These are phyloP conservation scores for Siniperca scherzeri DNA, from an alignment of 2,797 vertebrate genomes.

Conservation along the genomic window DNA sequence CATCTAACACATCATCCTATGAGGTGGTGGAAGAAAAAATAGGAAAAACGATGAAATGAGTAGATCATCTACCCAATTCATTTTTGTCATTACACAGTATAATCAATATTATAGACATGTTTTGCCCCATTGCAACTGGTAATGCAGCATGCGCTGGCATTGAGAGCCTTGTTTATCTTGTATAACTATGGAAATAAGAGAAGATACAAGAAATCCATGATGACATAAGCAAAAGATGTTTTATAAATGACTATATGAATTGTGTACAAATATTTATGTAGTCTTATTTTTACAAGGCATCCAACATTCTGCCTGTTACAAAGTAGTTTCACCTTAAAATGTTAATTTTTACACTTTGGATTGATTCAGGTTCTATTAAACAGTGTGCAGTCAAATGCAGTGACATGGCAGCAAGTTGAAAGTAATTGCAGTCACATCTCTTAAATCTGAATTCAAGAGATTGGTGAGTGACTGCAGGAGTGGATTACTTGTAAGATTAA, in stretches of 20 bases:
- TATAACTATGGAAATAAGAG: not conserved
- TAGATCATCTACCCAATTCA: not conserved
- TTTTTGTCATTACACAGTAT: conserved; percentile 9
- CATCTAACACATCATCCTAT: not conserved
- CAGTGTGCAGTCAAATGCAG: not conserved
- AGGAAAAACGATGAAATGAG: not conserved
- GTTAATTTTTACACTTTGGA: not conserved
- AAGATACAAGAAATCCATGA: not conserved
- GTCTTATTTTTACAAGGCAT: not conserved
- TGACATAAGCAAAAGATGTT: not conserved
- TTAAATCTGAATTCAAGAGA: conserved; percentile 10
- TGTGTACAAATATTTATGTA: not conserved
- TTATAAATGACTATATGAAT: not conserved
- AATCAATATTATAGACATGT: conserved; percentile 1
- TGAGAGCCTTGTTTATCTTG: conserved; percentile 7
- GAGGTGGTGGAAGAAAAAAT: not conserved
- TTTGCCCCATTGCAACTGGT: not conserved
- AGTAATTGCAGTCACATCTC: conserved; percentile 17
- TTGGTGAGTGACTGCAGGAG: conserved; percentile 14
- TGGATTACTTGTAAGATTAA: not conserved
- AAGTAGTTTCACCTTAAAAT: not conserved
- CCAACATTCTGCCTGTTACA: not conserved
- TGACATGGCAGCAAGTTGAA: conserved; percentile 27
- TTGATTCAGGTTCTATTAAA: not conserved
- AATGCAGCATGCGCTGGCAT: not conserved